Evolutionary conservation across 2,888 invertebrate genomes (phyloP).

Genomic region (Tolmerus cingulatus): DNA sequence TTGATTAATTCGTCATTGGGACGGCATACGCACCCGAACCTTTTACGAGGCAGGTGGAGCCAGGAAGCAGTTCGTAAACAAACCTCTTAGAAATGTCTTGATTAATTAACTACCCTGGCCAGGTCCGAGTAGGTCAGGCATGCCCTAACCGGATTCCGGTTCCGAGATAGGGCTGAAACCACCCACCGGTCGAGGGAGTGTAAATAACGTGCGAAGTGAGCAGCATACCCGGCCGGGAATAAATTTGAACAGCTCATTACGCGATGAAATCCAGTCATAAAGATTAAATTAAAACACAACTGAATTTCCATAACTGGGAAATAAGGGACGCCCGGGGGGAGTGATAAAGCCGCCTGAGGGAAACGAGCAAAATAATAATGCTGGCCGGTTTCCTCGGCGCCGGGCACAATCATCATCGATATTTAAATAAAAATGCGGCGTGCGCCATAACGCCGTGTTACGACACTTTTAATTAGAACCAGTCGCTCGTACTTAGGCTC

Average conservation of each 20-base stretch:
- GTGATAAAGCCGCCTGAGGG: conserved; percentile 6
- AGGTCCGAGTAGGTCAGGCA: conserved; percentile 5
- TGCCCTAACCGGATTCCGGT: background rate
- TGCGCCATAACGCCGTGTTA: background rate
- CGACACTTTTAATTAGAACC: conserved; percentile 28
- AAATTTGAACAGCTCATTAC: conserved; percentile 39
- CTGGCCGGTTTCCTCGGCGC: background rate
- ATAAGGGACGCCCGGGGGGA: background rate
- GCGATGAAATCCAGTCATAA: conserved; percentile 32
- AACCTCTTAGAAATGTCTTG: conserved; percentile 8
- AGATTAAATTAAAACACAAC: conserved; percentile 40
- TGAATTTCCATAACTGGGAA: conserved; percentile 21
- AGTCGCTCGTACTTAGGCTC: background rate
- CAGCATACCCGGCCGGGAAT: background rate
- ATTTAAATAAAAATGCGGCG: conserved; percentile 14
- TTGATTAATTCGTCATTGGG: conserved; percentile 20
- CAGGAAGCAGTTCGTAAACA: background rate
- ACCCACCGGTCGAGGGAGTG: background rate
- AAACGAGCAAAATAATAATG: conserved; percentile 3
- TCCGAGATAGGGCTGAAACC: background rate
- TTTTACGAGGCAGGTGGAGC: background rate
- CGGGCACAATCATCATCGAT: background rate
- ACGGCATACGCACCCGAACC: background rate
- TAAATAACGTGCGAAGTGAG: conserved; percentile 32
- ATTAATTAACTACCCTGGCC: background rate